Base-by-base conservation (phyloP, 2,888 invertebrate species). In the Drosophila peninsularis region DNA sequence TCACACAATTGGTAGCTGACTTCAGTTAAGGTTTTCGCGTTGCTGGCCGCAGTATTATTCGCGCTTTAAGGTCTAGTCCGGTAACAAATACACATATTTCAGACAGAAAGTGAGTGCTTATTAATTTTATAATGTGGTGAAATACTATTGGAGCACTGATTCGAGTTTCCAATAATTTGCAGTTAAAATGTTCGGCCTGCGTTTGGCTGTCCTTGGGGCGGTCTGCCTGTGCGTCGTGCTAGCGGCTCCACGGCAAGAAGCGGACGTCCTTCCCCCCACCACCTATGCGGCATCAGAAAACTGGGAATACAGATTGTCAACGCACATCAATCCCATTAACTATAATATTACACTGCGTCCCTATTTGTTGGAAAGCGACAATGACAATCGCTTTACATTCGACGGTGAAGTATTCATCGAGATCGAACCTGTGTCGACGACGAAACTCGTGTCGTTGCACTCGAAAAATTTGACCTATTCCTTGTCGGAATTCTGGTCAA, bases 271-370 rank as follows among this genome's bases (percentile, higher is more conserved):
- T 27, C 64, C 67, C 1, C 72, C 78, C 0, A 36, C 54, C 2
- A 71, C 75, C 1, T 49, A 39, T 21, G 88, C 68, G 6, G 50
- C 21, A 0, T 17, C 73, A 1, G 73, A 62, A 11, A 50, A 61
- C 11, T 53, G 47, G 4, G 77, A 90, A 3, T 92, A 91, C 47
- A 88, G 92, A 30, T 70, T 92, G 13, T 71, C 87, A 5, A 34
- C 49, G 3, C 91, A 88, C 0, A 92, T 95, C 0, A 64, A 62
- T 2, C 95, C 95, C 0, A 80, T 74, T 0, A 90, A 90, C n/a
- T 96, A 95, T 73, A 91, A 92, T 32, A 91, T 95, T 0, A 78
- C 91, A 0, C 79, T 95, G 6, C 92, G 91, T 0, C 94, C 94
- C 0, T 93, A 94, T 71, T 92, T 95, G 5, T 90, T 93, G 27